Conservation (phyloP, 1,140 invertebrate genomes). For the Amyelois transitella region DNA sequence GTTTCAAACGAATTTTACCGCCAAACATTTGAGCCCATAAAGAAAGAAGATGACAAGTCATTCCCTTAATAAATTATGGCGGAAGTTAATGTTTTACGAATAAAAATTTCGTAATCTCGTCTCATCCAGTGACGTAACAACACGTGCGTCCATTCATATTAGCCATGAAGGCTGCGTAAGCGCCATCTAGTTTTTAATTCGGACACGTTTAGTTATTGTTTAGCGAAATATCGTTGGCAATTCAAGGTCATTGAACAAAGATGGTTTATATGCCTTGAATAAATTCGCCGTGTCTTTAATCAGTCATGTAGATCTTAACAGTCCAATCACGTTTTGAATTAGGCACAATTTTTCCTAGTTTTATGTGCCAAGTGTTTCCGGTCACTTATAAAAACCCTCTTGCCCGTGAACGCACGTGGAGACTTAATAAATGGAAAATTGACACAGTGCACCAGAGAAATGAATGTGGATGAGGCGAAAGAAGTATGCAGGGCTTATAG, state of each 20-base stretch:
- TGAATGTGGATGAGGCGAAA: too few relatives aligned
- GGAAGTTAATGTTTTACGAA: neutral
- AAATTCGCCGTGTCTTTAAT: neutral
- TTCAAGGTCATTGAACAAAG: neutral
- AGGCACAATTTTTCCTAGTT: neutral
- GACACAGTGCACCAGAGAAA: too few relatives aligned
- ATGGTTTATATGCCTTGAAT: neutral
- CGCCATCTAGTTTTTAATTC: constrained; percentile 7
- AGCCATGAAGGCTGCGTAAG: constrained; percentile 14
- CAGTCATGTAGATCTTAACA: neutral
- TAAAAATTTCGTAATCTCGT: neutral
- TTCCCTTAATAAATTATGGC: neutral
- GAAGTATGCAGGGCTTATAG: too few relatives aligned
- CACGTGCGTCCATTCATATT: constrained; percentile 1
- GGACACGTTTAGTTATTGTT: constrained; percentile 3
- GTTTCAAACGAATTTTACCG: neutral
- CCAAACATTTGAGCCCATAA: neutral
- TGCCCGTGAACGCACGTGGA: too few relatives aligned
- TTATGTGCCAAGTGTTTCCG: neutral
- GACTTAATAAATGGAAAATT: too few relatives aligned
- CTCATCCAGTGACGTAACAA: neutral
- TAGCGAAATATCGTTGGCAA: neutral
- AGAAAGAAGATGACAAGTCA: neutral
- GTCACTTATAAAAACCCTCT: too few relatives aligned
- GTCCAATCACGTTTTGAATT: neutral